Evolutionary conservation across 2,888 invertebrate genomes (phyloP).

Genomic region (Catocala fraxini): DNA sequence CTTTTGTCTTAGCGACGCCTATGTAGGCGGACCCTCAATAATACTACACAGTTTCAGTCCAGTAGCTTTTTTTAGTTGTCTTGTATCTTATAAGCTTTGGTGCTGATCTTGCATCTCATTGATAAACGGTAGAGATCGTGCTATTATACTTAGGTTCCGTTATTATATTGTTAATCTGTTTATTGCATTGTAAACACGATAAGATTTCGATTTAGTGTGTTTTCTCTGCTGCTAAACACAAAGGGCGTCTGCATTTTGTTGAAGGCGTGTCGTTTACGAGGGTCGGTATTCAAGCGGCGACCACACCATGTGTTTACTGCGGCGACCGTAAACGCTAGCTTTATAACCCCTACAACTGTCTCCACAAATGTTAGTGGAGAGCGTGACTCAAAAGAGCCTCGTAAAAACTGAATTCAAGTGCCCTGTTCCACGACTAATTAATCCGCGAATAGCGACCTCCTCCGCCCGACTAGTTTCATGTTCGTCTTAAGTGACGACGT

Average conservation of each 20-base stretch:
- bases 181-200: conserved; percentile 12
- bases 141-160: no score
- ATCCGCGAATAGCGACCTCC: conserved; percentile 54
- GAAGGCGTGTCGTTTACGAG: conserved; percentile 71
- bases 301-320: conserved; percentile 73
- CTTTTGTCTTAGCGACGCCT: conserved; percentile 56
- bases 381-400: conserved; percentile 61
- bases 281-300: conserved; percentile 56
- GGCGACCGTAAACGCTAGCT: conserved; percentile 64
- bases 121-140: no score
- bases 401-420: conserved; percentile 71
- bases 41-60: neutral
- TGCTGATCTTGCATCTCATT: no score
- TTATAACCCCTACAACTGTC: conserved; percentile 69
- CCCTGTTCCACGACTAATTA: conserved; percentile 68
- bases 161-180: neutral
- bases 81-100: no score
- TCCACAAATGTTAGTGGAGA: conserved; percentile 57
- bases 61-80: neutral
- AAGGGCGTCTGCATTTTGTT: conserved; percentile 37
- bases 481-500: conserved; percentile 30
- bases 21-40: conserved; percentile 22
- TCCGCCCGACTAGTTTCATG: conserved; percentile 19
- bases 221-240: conserved; percentile 22
- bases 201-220: conserved; percentile 23